Evolutionary conservation across 2,888 invertebrate genomes (phyloP), one percentile per base, ranked within the genome.

Genomic region (Chloroclystis v-ata): DNA sequence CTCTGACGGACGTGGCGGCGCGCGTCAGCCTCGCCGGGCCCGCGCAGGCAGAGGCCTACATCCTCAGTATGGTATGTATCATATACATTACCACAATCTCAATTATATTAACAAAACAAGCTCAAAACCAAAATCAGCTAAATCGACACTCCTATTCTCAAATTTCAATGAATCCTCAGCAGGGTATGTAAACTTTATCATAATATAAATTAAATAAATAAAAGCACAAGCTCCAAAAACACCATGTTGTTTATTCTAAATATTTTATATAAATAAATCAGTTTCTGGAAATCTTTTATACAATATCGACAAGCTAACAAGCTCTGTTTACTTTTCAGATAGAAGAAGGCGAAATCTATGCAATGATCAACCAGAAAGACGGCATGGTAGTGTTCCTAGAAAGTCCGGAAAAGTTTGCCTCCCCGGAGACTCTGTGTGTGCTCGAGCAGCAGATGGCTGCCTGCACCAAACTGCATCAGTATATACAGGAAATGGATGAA

Each of bases 321-420:
- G n/a, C n/a, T n/a, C 10, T 2, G 6, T 35, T 20, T 5, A 33
- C 14, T 46, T 65, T 65, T 25, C 64, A 97, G 97, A 98, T 99
- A 68, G 97, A 97, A 85, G 97, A 97, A 75, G 95, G 96, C 43
- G 97, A 98, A 88, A 98, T 99, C 63, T 97, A 94, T 86, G 98
- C 98, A 16, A 95, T 95, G 67, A 98, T 99, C 59, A 97, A 98
- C 86, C 97, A 98, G 85, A 96, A 96, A 79, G 98, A 98, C 83
- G 98, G 98, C 9, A 98, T 98, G 98, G 98, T 99, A 10, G 91
- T 97, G 43, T 99, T 99, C 76, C 92, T 96, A 62, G 98, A 98
- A 70, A 96, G 96, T 78, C 97, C 97, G 7, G 97, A 98, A 75
- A 97, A 97, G 77, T 98, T 95, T 77, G 95, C 97, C 65, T 95